Base-by-base conservation (phyloP, 2,797 vertebrate genomes). In the Chaetophractus vellerosus region DNA sequence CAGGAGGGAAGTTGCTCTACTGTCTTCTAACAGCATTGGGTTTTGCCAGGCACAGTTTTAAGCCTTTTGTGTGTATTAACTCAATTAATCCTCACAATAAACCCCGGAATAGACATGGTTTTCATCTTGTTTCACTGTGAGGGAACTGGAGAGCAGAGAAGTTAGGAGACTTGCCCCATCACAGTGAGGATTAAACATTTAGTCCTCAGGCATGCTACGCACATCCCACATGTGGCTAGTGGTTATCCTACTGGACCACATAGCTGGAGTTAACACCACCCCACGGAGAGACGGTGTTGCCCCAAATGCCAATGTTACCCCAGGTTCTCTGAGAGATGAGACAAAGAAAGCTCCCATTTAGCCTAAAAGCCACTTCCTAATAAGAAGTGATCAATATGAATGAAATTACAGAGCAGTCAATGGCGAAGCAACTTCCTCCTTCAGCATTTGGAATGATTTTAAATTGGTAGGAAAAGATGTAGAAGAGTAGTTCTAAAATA, bases 331-430 rank as follows among this genome's bases (percentile, higher is more conserved):
- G 64, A 83, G 33, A 86, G n/a, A 52, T 61, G 50, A 66, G 33
- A 79, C 33, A 79, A 48, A 91, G 78, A 83, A 88, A 82, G 23
- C 3, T 63, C 63, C 48, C 14, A 50, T 69, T 75, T 86, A 64
- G 19, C 18, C 52, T 80, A 23, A 96, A 75, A 91, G 33, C 5
- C 41, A 24, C 12, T 16, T 80, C 12, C 57, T 79, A 26, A 90
- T 57, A 72, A 71, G 28, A 87, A 76, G 78, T 61, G 4, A 87
- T 14, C 23, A 41, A 48, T 57, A 81, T 28, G 28, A 71, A 68
- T 72, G 48, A 93, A 93, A 76, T 90, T 81, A 71, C 38, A 78
- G 55, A 87, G 23, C 48, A 93, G 36, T 86, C 64, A 11, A 15
- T 83, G 48, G 55, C 92, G 61, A 87, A 90, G 23, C 36, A 7